Conservation (phyloP, 2,113 vertebrate species). For the Heptranchias perlo region DNA sequence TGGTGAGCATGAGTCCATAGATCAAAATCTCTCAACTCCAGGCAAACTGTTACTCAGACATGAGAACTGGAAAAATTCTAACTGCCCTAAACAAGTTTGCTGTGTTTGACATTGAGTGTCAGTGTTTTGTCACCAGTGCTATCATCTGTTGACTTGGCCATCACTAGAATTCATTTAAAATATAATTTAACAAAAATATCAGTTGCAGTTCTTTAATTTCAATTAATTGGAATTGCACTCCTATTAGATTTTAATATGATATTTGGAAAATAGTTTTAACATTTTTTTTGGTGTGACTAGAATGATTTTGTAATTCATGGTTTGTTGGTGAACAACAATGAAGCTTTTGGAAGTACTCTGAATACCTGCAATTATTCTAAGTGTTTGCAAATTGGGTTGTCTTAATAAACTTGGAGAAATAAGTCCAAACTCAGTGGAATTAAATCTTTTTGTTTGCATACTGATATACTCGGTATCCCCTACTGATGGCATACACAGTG, state of each 20-base stretch:
- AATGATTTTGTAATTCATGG: neutral
- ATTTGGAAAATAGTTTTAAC: too few species aligned
- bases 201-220: neutral
- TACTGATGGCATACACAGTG: too few species aligned
- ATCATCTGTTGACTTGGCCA: neutral
- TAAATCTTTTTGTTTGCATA: neutral
- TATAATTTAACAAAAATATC: neutral
- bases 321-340: neutral
- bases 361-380: neutral
- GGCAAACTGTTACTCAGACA: neutral
- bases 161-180: neutral
- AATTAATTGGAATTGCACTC: neutral
- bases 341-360: neutral
- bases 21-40: neutral
- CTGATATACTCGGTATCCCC: too few species aligned
- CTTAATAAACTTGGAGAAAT: neutral
- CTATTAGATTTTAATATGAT: too few species aligned
- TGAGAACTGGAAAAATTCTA: neutral
- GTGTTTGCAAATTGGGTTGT: neutral
- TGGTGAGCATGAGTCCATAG: neutral
- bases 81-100: too few species aligned
- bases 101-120: neutral
- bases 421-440: neutral
- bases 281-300: too few species aligned
- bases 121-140: neutral